Percentiles rank a stretch among this genome's conserved stretches.
Conservation (phyloP, 2,888 invertebrate genomes). For the Erebia aethiops region DNA sequence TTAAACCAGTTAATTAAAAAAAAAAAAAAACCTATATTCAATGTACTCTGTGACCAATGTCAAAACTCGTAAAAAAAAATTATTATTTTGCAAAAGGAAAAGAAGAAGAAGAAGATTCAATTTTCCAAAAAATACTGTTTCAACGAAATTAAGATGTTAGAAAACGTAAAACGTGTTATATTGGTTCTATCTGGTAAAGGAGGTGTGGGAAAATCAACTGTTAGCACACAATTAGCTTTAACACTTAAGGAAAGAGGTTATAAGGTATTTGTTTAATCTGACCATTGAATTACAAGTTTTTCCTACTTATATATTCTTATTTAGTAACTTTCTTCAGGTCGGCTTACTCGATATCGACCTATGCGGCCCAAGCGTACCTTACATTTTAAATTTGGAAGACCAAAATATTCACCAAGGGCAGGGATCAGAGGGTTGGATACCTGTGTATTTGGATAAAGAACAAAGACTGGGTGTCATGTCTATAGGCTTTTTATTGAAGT, state of each 20-base stretch:
- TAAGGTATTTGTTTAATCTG: slow-evolving; percentile 84
- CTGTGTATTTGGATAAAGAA: slow-evolving; percentile 92
- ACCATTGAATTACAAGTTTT: background rate
- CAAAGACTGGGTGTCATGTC: slow-evolving; percentile 96
- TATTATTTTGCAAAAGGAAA: too few species aligned
- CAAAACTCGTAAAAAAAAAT: too few species aligned
- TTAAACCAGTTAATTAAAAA: too few species aligned
- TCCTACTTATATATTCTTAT: background rate
- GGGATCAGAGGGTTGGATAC: slow-evolving; percentile 96
- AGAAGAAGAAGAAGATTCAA: too few species aligned
- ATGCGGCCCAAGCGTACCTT: slow-evolving; percentile 97
- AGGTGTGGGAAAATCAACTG: slow-evolving; percentile 99
- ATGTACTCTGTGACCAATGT: too few species aligned
- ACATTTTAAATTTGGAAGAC: slow-evolving; percentile 92
- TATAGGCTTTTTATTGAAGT: slow-evolving; percentile 94
- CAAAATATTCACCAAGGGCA: slow-evolving; percentile 94
- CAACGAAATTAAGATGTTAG: slow-evolving; percentile 83
- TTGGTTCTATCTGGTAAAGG: slow-evolving; percentile 99
- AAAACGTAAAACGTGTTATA: slow-evolving; percentile 92
- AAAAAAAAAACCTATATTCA: too few species aligned
- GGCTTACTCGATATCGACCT: slow-evolving; percentile 96
- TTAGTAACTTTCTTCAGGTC: slow-evolving; percentile 83
- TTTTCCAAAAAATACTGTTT: too few species aligned
- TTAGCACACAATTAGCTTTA: slow-evolving; percentile 95
- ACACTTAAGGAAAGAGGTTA: slow-evolving; percentile 90